Evolutionary conservation across 2,888 invertebrate species (phyloP).

Genomic region (Ichneumoninae sp.): DNA sequence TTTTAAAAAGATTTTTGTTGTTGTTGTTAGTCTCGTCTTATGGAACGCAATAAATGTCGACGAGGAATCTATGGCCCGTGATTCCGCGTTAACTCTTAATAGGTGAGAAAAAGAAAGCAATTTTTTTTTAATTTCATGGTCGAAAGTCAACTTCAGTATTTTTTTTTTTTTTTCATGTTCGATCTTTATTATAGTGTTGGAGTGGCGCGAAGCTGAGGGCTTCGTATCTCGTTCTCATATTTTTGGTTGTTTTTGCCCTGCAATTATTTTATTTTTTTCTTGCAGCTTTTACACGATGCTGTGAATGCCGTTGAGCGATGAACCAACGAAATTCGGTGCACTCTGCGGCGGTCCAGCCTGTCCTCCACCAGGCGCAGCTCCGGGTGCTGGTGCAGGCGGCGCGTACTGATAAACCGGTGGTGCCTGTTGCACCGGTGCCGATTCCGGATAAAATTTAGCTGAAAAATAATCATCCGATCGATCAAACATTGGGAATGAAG

Average conservation of each 20-base stretch:
- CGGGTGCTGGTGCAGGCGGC: slow-evolving; percentile 66
- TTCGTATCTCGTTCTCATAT: slow-evolving; percentile 35
- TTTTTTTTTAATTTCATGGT: slow-evolving; percentile 6
- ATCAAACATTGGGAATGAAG: slow-evolving; percentile 10
- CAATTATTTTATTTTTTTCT: slow-evolving; percentile 20
- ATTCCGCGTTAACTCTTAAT: slow-evolving; percentile 47
- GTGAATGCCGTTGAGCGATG: slow-evolving; percentile 66
- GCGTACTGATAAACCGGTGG: slow-evolving; percentile 76
- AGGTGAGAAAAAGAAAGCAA: slow-evolving; percentile 29
- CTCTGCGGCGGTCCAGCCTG: slow-evolving; percentile 68
- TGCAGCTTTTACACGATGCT: slow-evolving; percentile 68
- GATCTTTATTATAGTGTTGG: slow-evolving; percentile 27
- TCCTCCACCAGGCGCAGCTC: slow-evolving; percentile 67
- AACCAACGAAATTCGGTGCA: slow-evolving; percentile 73
- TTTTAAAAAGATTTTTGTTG: slow-evolving; percentile 14
- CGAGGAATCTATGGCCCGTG: slow-evolving; percentile 52
- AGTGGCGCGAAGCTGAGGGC: slow-evolving; percentile 46
- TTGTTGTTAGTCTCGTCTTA: slow-evolving; percentile 19
- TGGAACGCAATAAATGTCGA: slow-evolving; percentile 42
- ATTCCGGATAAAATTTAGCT: slow-evolving; percentile 83
- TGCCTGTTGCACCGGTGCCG: slow-evolving; percentile 73
- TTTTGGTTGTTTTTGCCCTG: background rate
- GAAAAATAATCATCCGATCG: slow-evolving; percentile 58
- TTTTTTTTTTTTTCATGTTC: slow-evolving; percentile 21
- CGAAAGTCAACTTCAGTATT: background rate